phyloP scores from a whole-genome alignment of 92 coral and sea anemone species.

The Epizoanthus stellaris region DNA sequence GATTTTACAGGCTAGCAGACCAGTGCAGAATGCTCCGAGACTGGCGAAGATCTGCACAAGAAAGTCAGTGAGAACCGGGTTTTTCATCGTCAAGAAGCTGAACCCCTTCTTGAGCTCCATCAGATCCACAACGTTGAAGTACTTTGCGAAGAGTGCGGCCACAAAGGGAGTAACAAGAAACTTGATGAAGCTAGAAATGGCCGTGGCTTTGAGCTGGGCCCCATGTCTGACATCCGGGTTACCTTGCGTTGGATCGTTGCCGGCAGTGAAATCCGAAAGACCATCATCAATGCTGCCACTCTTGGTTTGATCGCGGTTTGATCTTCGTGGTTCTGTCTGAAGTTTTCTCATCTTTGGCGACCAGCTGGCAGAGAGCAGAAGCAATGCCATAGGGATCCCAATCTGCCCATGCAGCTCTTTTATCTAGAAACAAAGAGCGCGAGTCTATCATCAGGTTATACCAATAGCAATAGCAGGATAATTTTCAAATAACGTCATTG shows the following conservation, averaged over 20 bases:
- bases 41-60: constrained; percentile 77
- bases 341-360: constrained; percentile 43
- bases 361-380: constrained; percentile 46
- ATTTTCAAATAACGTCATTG: no score
- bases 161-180: constrained; percentile 79
- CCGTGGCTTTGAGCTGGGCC: constrained; percentile 66
- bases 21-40: constrained; percentile 66
- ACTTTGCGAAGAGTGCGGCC: constrained; percentile 53
- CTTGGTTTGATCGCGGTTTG: background rate
- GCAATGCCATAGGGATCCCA: background rate
- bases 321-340: constrained; percentile 31
- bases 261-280: background rate
- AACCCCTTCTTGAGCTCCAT: constrained; percentile 49
- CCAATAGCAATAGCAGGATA: no score
- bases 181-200: constrained; percentile 71
- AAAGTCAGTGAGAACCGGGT: constrained; percentile 62
- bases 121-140: constrained; percentile 30
- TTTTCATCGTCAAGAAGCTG: constrained; percentile 23
- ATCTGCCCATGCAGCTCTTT: background rate
- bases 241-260: no score
- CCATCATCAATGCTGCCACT: background rate
- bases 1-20: constrained; percentile 79
- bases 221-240: no score
- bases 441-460: no score
- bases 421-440: background rate